Base-by-base conservation (phyloP, 2,113 vertebrate genomes). In the Anolis sagrei region DNA sequence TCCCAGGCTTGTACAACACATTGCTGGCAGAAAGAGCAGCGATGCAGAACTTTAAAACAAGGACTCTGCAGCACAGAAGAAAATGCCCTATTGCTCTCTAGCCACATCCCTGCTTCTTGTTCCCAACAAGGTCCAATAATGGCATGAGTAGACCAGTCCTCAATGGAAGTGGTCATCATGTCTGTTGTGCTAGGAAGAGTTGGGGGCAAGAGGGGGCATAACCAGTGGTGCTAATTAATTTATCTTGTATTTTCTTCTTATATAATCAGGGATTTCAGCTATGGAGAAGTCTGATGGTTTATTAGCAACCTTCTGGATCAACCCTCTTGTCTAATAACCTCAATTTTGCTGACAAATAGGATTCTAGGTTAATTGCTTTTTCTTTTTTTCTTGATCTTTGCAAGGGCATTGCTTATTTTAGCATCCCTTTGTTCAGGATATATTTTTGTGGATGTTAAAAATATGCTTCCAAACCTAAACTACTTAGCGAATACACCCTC, bases 31-130 rank as follows among this genome's bases (percentile, higher is more conserved):
- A 76, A n/a, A 72, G 51, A 54, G 76, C 76, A 80, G 48, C 3
- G 61, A 76, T 80, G 76, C 82, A 80, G 86, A 80, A 76, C 61
- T 80, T 81, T 44, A 58, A 11, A 49, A 32, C 11, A 75, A 54
- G 85, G 58, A 48, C 68, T 2, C 0, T 19, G 27, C 2, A 18
- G n/a, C 4, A 32, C 61, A 54, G 61, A 80, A 34, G 61, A 34
- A 78, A 80, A 68, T n/a, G 44, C 18, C 54, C 68, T n/a, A 18
- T 9, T 32, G 48, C 68, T 79, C 29, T 51, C n/a, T 51, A 8
- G 25, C 27, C 11, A 10, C 13, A 21, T 7, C 18, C 23, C 25
- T 77, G 32, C 44, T 87, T 25, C 61, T 54, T 66, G 58, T 13
- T 75, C 58, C 44, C 39, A 49, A n/a, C 27, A 51, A 61, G 51